A percentile compares a stretch with the other conserved stretches of the same genome.
phyloP scores from a whole-genome alignment of 1,140 invertebrate genomes.

The Lasioglossum baleicum region DNA sequence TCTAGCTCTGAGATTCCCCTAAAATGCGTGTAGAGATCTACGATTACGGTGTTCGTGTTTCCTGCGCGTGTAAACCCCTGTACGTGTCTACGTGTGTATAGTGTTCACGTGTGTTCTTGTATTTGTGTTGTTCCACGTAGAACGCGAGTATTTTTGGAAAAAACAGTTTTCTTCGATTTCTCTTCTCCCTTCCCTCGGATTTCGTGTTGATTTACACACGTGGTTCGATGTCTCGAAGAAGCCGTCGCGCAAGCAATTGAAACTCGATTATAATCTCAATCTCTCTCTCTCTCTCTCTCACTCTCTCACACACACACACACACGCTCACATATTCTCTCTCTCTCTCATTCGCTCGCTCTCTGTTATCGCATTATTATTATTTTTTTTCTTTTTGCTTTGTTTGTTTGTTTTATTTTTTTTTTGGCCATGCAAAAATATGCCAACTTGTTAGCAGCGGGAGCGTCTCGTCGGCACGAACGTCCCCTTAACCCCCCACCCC shows the following conservation, averaged over 20 bases:
- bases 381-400: conserved; percentile 40
- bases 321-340: too few relatives aligned
- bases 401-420: conserved; percentile 45
- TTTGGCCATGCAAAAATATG: conserved; percentile 57
- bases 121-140: background rate
- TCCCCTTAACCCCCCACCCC: background rate
- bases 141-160: conserved; percentile 28
- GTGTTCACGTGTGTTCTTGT: conserved; percentile 27
- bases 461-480: conserved; percentile 19
- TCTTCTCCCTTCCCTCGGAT: too few relatives aligned
- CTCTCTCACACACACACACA: too few relatives aligned
- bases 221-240: conserved; percentile 74
- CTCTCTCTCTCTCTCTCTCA: background rate
- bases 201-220: background rate
- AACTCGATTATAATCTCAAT: conserved; percentile 42
- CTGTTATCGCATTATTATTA: background rate
- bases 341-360: background rate
- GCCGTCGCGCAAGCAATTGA: conserved; percentile 69
- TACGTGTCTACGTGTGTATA: background rate
- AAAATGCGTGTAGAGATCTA: conserved; percentile 59
- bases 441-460: conserved; percentile 23
- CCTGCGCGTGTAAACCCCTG: too few relatives aligned
- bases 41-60: conserved; percentile 16
- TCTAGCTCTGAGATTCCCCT: conserved; percentile 39
- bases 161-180: conserved; percentile 8